A percentile compares a stretch with the other conserved stretches of the same genome.
Evolutionary conservation across 2,113 vertebrate genomes (phyloP).

Genomic region (Calonectris borealis): DNA sequence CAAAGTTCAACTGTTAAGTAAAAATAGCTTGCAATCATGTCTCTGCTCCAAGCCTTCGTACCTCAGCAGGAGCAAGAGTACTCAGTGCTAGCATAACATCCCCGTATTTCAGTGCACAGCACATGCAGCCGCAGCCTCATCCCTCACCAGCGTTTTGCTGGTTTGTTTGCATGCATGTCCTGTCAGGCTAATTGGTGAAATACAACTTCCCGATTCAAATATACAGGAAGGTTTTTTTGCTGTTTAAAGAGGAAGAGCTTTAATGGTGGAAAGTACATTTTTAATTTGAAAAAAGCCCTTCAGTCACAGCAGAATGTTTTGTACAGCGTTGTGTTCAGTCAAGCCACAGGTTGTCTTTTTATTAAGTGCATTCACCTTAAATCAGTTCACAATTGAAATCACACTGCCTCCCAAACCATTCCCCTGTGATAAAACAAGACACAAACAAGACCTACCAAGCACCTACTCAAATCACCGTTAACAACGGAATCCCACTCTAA

Average conservation of each 20-base stretch:
- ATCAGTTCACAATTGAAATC: neutral
- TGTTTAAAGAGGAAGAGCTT: neutral
- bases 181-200: neutral
- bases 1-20: constrained; percentile 30
- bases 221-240: neutral
- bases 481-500: neutral
- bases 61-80: neutral
- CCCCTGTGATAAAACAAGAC: neutral
- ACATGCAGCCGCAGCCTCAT: neutral
- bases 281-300: neutral
- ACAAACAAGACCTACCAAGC: neutral
- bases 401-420: neutral
- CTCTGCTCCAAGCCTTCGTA: neutral
- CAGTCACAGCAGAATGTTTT: neutral
- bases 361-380: neutral
- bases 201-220: neutral
- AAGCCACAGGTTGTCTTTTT: neutral
- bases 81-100: neutral
- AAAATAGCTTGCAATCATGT: neutral
- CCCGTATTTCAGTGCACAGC: neutral
- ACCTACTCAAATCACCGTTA: neutral
- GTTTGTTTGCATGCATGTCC: neutral
- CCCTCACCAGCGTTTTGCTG: neutral
- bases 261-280: neutral
- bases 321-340: accelerated